Conservation (phyloP, 1,140 invertebrate genomes). For the Aphaenogaster floridana region DNA sequence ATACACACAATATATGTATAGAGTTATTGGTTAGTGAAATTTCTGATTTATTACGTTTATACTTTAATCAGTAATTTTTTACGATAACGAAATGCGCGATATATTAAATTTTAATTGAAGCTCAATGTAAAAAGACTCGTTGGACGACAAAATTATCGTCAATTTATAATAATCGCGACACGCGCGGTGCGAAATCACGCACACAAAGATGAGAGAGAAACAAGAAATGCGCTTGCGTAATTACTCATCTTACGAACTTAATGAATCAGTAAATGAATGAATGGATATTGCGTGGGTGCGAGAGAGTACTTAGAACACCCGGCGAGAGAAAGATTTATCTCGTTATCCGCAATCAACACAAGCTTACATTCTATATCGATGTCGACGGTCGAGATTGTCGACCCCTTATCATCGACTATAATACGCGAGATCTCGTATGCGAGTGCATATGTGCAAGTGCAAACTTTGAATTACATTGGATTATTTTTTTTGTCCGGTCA, state of each 20-base stretch:
- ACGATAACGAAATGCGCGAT: background rate
- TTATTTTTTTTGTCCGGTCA: background rate
- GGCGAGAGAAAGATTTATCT: slow-evolving; percentile 70
- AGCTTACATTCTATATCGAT: slow-evolving; percentile 69
- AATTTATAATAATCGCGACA: slow-evolving; percentile 30
- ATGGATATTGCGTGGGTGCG: slow-evolving; percentile 72
- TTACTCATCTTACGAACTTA: slow-evolving; percentile 66
- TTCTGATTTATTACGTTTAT: background rate
- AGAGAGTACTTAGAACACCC: slow-evolving; percentile 61
- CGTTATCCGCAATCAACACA: slow-evolving; percentile 52
- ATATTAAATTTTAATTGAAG: slow-evolving; percentile 15
- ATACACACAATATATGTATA: background rate
- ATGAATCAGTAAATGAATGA: slow-evolving; percentile 79
- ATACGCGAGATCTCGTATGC: background rate
- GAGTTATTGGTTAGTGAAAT: background rate
- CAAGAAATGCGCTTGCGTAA: slow-evolving; percentile 66
- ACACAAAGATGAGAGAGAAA: background rate
- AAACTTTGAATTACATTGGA: slow-evolving; percentile 51
- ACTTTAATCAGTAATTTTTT: slow-evolving; percentile 29
- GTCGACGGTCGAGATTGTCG: slow-evolving; percentile 33
- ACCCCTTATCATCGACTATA: slow-evolving; percentile 59
- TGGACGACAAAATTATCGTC: slow-evolving; percentile 15
- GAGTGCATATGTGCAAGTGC: slow-evolving; percentile 1
- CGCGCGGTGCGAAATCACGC: slow-evolving; percentile 17
- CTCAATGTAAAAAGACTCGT: background rate